Base-by-base conservation (phyloP, 1,140 invertebrate genomes). In the Halictus rubicundus region DNA sequence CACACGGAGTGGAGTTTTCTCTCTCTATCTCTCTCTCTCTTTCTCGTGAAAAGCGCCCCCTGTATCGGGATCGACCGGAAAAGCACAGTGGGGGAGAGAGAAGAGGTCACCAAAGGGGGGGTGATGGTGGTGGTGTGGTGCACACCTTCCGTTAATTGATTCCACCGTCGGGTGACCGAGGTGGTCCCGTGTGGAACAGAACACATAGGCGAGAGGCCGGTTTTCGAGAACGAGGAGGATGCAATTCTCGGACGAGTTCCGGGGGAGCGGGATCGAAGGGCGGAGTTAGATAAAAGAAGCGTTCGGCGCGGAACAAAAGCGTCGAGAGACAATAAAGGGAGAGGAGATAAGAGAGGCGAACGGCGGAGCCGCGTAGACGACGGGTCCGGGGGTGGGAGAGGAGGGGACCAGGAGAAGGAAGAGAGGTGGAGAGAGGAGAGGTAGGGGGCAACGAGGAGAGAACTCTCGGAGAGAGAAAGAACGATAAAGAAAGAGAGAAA, bases 331-430 rank as follows among this genome's bases (percentile, higher is more conserved):
- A 8, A 37, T n/a, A 19, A 73, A 23, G 16, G 27, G 4, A 32
- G 42, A 32, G 60, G 16, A 42, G 63, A 81, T 68, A 57, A 57
- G 54, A 57, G n/a, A n/a, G 49, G 49, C 14, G 19, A 16, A 52
- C 49, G 49, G 14, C 5, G 42, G 42, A 14, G 32, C 32, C 32
- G 32, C 32, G 42, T 46, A 12, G 42, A 46, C 9, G 49, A 21
- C 14, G 49, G 49, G 49, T 21, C 19, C 16, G 49, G 16, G 16
- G 49, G 19, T 14, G 49, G 49, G 16, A 52, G 42, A 1, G 49
- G 54, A n/a, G 54, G 21, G 19, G n/a, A 6, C 21, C n/a, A 57
- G 5, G 54, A 57, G 54, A 21, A 57, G 54, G n/a, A 21, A n/a
- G n/a, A 0, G 5, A 6, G 16, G 25, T 14, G 32, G 27, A 32